phyloP scores from a whole-genome alignment of 2,113 vertebrate species.

The Hippolais icterina region DNA sequence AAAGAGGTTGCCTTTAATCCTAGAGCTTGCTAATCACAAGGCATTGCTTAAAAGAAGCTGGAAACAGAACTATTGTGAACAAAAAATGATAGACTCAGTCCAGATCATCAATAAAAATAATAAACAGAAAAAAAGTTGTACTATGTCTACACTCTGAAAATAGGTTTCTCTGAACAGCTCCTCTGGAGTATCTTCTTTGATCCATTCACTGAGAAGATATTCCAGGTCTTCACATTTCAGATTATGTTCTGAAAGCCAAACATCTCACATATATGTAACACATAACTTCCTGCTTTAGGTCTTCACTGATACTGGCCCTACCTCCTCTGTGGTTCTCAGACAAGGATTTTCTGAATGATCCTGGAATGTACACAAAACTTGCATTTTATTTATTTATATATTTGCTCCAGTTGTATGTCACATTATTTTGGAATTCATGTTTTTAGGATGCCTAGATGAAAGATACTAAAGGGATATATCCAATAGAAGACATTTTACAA shows the following conservation, averaged over 20 bases:
- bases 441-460: background rate
- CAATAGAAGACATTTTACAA: background rate
- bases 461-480: background rate
- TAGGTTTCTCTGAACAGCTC: background rate
- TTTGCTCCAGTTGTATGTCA: background rate
- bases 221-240: background rate
- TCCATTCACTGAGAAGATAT: background rate
- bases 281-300: background rate
- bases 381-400: accelerated
- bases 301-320: background rate
- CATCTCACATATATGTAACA: background rate
- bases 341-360: background rate
- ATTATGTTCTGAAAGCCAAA: background rate
- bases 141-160: background rate
- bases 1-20: background rate
- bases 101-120: background rate
- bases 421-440: background rate
- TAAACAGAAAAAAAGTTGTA: background rate
- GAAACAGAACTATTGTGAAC: background rate
- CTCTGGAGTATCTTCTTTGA: background rate
- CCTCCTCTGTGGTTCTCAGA: background rate
- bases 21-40: background rate
- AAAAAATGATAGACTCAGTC: background rate
- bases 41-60: background rate
- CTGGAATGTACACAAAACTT: background rate